Base-by-base conservation (phyloP, 2,113 vertebrate genomes). In the Psittacula cyanocephala region DNA sequence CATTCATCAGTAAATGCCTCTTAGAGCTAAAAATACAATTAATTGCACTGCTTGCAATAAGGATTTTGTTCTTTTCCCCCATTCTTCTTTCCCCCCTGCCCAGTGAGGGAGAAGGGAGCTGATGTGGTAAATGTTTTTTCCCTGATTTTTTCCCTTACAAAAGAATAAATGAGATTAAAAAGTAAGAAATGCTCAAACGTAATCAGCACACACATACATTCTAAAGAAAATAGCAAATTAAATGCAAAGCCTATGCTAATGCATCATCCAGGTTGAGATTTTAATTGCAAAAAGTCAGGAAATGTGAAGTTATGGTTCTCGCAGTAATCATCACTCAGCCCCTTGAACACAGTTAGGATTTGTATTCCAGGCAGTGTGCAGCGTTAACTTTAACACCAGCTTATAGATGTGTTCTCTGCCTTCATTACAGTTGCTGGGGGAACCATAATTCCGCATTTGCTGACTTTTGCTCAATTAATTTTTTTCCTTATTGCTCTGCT, bases 221-320 rank as follows among this genome's bases (percentile, higher is more conserved):
- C 86, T 74, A 91, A 89, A 81, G 88, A 96, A 97, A 96, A 97
- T 83, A 89, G 89, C 91, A 97, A 96, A 97, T 95, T 97, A 97
- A 96, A 97, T 96, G 96, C 96, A 93, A 97, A 97, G 81, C 62
- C 93, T 96, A 96, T 97, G 97, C 95, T 97, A 97, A 97, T 97
- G 85, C 85, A 95, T 96, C 94, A 97, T 96, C 94, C 87, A 89
- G 85, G 91, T 95, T 97, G 95, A 95, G 95, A 96, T 97, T 97
- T 95, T 97, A 97, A 97, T 97, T 97, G 96, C 96, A 92, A 93
- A 97, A 96, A 97, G 95, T 96, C 96, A 96, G 92, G 92, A 95
- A 97, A 96, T 93, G 91, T 83, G 47, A 96, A 97, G 94, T 97
- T 97, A 96, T 94, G 89, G 82, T 87, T 97, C 96, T 95, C 41